These are phyloP conservation scores for Gymnocheta viridis DNA, from an alignment of 2,888 invertebrate species.

Conservation along the genomic window DNA sequence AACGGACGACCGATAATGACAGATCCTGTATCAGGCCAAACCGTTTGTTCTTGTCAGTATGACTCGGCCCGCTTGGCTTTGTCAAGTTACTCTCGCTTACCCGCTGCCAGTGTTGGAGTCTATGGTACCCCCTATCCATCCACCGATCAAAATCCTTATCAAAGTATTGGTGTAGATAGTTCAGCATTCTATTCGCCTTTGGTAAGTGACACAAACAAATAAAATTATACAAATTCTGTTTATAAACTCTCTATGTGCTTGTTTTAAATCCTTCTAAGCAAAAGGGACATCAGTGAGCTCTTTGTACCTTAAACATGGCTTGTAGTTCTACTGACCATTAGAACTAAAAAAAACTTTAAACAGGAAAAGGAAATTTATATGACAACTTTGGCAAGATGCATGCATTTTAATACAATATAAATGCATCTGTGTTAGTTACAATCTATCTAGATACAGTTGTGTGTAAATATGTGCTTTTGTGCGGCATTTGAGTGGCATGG, in stretches of 20 bases:
- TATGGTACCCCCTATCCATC: constrained; percentile 94
- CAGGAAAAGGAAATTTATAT: constrained; percentile 58
- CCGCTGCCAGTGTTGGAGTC: constrained; percentile 89
- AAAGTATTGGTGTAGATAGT: constrained; percentile 95
- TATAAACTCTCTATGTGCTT: not conserved
- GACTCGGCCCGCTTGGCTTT: constrained; percentile 93
- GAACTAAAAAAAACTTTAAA: not conserved
- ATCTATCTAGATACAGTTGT: not conserved
- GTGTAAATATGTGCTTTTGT: constrained; percentile 16
- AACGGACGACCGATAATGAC: constrained; percentile 95
- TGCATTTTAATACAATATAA: constrained; percentile 7
- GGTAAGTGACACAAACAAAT: constrained; percentile 86
- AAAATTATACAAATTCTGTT: not conserved
- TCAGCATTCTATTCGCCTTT: constrained; percentile 97
- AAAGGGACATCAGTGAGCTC: not conserved
- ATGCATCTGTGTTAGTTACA: constrained; percentile 17
- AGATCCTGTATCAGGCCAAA: constrained; percentile 95
- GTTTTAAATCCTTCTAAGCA: constrained; percentile 4
- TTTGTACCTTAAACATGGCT: constrained; percentile 38
- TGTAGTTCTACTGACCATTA: constrained; percentile 22
- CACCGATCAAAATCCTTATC: constrained; percentile 95
- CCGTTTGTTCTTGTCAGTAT: constrained; percentile 97
- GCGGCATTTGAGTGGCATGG: constrained; percentile 44
- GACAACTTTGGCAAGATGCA: constrained; percentile 47
- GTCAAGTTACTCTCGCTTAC: constrained; percentile 90